phyloP scores from a whole-genome alignment of 2,888 invertebrate genomes.

The Cynaeus angustus region DNA sequence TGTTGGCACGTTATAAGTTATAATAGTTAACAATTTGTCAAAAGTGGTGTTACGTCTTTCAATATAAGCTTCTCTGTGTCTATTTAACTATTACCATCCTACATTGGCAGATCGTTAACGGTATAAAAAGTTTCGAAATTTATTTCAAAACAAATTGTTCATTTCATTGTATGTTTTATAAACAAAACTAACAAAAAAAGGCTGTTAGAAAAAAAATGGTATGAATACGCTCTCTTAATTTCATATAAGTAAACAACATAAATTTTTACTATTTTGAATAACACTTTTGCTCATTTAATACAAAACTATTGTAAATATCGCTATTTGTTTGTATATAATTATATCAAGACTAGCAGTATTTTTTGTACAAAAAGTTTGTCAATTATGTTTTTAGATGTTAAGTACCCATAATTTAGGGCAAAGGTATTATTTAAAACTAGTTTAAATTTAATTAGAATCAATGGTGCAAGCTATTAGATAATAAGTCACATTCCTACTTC shows the following conservation, averaged over 20 bases:
- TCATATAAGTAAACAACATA: conserved; percentile 42
- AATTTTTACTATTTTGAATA: conserved; percentile 56
- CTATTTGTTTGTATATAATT: conserved; percentile 57
- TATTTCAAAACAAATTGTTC: conserved; percentile 36
- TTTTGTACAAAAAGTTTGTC: conserved; percentile 65
- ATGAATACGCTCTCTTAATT: conserved; percentile 59
- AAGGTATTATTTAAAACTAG: conserved; percentile 59
- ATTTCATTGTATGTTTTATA: conserved; percentile 64
- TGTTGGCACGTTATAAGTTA: conserved; percentile 50
- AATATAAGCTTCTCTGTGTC: conserved; percentile 55
- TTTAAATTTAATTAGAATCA: conserved; percentile 64
- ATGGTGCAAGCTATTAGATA: conserved; percentile 67
- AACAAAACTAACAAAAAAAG: conserved; percentile 64
- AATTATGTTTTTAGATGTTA: conserved; percentile 61
- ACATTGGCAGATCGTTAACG: conserved; percentile 53
- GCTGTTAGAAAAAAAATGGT: conserved; percentile 64
- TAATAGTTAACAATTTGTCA: conserved; percentile 54
- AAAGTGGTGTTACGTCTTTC: conserved; percentile 56
- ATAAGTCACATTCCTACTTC: conserved; percentile 67
- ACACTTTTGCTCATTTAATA: conserved; percentile 55
- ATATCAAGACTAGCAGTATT: conserved; percentile 60
- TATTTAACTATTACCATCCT: conserved; percentile 48
- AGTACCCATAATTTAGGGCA: conserved; percentile 51
- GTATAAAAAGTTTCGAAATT: conserved; percentile 46
- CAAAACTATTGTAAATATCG: conserved; percentile 55